Conservation (phyloP, 2,797 vertebrate genomes). For the Sebastes vulpes region DNA sequence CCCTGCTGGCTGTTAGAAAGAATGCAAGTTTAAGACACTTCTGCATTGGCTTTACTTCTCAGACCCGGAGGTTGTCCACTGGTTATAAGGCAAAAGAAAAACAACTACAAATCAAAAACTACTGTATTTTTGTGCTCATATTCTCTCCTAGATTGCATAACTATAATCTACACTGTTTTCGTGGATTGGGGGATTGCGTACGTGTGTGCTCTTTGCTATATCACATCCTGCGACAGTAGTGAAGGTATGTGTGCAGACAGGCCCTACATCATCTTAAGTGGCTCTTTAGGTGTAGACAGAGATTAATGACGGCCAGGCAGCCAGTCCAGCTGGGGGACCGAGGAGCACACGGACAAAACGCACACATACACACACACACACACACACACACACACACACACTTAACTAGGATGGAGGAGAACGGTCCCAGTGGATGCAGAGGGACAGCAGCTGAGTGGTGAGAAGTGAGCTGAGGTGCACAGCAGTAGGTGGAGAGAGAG, state of each 20-base stretch:
- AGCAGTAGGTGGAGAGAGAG: not conserved
- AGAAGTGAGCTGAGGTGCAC: conserved; percentile 41
- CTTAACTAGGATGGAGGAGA: conserved; percentile 62
- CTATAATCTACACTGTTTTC: conserved; percentile 1
- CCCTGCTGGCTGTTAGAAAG: too few species aligned
- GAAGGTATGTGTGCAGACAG: conserved; percentile 86
- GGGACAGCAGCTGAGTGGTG: conserved; percentile 55
- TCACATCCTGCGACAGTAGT: conserved; percentile 76
- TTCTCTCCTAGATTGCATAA: not conserved
- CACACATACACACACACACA: conserved; percentile 34
- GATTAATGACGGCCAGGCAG: conserved; percentile 85
- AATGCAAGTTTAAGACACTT: too few species aligned
- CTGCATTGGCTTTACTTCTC: too few species aligned
- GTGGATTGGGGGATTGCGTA: conserved; percentile 1
- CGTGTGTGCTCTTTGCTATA: conserved; percentile 56
- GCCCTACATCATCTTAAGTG: conserved; percentile 90
- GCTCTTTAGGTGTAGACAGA: conserved; percentile 88
- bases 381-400: conserved; percentile 9
- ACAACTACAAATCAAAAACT: not conserved
- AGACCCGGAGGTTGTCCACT: too few species aligned
- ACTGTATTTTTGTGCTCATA: not conserved
- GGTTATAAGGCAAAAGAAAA: not conserved
- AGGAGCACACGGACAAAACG: conserved; percentile 74
- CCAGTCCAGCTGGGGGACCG: conserved; percentile 84
- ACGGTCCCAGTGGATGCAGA: conserved; percentile 50